Base-by-base conservation (phyloP, 1,140 invertebrate species). In the Trypoxylus dichotomus region DNA sequence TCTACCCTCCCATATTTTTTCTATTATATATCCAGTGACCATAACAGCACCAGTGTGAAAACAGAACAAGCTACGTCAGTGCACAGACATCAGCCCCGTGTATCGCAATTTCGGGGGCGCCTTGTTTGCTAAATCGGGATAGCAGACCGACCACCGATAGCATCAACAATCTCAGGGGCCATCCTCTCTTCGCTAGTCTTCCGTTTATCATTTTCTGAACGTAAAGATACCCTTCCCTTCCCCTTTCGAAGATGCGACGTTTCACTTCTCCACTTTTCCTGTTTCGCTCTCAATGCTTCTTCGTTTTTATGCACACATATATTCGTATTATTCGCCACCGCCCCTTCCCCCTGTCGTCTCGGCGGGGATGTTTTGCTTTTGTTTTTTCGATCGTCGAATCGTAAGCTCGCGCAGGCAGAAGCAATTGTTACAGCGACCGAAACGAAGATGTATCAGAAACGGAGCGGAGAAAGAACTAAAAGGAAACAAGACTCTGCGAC, bases 161-260 rank as follows among this genome's bases (percentile, higher is more conserved):
- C 83, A 85, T 85, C 84, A 84, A 85, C 84, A 85, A 85, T 85
- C 84, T 84, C 77, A 76, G 76, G 80, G 82, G 19, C 47, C 19
- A 19, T 54, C 47, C 47, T 54, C 47, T 54, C 79, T 83, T 79
- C 79, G 79, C 77, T 73, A 79, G 76, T 81, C 80, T 77, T 79
- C 78, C 84, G 83, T 85, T 83, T 85, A 81, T 85, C 84, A 84
- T 85, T 83, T 82, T 78, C 78, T 74, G 75, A 81, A 81, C 76
- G 82, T 83, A 80, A 29, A 71, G 72, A 74, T 78, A 77, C 80
- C 77, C 79, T 63, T 21, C 37, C 80, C 11, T 11, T 58, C 15
- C 54, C 32, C 32, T 3, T 32, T 32, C 15, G 11, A 19, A 54
- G 47, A 54, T 5, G 19, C 47, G 13, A 54, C 47, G 19, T 54